phyloP scores from a whole-genome alignment of 30 jellyfish, hydroid and myxozoan species.

The Haliclystus octoradiatus region DNA sequence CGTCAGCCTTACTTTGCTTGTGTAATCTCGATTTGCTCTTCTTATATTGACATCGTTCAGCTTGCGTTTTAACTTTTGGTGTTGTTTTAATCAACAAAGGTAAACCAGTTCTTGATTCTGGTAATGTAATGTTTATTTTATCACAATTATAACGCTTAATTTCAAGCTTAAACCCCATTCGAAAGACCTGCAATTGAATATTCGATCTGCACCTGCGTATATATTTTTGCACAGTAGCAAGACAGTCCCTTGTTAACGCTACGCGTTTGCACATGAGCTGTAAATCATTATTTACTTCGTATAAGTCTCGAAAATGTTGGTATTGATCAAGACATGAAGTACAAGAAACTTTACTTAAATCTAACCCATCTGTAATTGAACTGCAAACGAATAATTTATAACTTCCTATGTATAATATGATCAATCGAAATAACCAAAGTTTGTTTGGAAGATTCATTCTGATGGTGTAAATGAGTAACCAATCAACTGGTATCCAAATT shows the following conservation, averaged over 20 bases:
- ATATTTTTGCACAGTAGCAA: not conserved
- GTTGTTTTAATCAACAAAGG: not conserved
- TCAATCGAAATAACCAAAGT: too few relatives aligned
- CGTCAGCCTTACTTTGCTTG: not conserved
- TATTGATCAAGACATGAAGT: not conserved
- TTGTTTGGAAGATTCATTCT: too few relatives aligned
- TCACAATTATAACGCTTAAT: slow-evolving; percentile 1
- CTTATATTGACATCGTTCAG: not conserved
- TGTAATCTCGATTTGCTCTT: too few relatives aligned
- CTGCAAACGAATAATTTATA: slow-evolving; percentile 23
- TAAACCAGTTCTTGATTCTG: not conserved
- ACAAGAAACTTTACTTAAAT: not conserved
- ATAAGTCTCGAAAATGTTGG: not conserved
- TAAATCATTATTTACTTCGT: slow-evolving; percentile 1
- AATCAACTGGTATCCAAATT: too few relatives aligned
- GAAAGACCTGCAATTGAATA: slow-evolving; percentile 6
- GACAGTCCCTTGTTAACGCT: slow-evolving; percentile 4
- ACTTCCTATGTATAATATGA: too few relatives aligned
- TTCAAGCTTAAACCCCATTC: slow-evolving; percentile 8
- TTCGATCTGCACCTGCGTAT: not conserved
- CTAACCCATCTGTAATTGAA: not conserved
- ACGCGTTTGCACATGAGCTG: slow-evolving; percentile 8
- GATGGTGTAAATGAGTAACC: too few relatives aligned
- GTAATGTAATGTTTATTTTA: not conserved
- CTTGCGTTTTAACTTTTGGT: not conserved